Evolutionary conservation across 2,113 vertebrate genomes (phyloP), one percentile per base, ranked within the genome.

Genomic region (Oryzias woworae): DNA sequence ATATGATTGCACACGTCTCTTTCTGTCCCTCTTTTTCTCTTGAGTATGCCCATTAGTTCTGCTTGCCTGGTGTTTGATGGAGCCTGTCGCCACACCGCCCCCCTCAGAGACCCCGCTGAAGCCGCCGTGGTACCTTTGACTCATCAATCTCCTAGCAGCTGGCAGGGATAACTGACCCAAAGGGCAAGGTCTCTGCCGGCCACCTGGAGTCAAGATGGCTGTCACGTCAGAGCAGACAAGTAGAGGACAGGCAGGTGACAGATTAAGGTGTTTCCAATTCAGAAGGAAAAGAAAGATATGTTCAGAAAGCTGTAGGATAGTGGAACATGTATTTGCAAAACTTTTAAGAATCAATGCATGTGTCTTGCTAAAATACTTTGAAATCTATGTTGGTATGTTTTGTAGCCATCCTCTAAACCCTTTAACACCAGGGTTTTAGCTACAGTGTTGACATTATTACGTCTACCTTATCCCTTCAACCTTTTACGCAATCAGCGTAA

Each of bases 61-160:
- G 85, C 84, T 85, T 84, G 81, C 87, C 87, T 84, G 82, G 75
- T 75, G 77, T 81, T 79, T 52, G 73, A 88, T 82, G 79, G 74
- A 84, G 88, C 82, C 76, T 75, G 78, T 77, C 77, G 5, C 71
- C 67, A 61, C 36, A 43, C 61, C 3, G 52, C 55, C 58, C 71
- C 70, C 82, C 53, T 73, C 28, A 54, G 80, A 80, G 75, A 75
- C 65, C 64, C 73, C 2, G 1, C 65, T 31, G 64, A 60, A 86
- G 77, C 66, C 36, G 26, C 72, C 62, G 18, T 67, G 61, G 74
- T 75, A 69, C 76, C 77, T 84, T 63, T 48, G 69, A 84, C 84
- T 85, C 85, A 88, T 88, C 87, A 83, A 83, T 86, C 81, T 83
- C 48, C 53, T 44, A 42, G 24, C 77, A 69, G 64, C 73, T 82